A percentile compares a stretch with the other conserved stretches of the same genome.
These are phyloP conservation scores for Danio albolineatus DNA, from an alignment of 2,797 vertebrate genomes.

Conservation along the genomic window DNA sequence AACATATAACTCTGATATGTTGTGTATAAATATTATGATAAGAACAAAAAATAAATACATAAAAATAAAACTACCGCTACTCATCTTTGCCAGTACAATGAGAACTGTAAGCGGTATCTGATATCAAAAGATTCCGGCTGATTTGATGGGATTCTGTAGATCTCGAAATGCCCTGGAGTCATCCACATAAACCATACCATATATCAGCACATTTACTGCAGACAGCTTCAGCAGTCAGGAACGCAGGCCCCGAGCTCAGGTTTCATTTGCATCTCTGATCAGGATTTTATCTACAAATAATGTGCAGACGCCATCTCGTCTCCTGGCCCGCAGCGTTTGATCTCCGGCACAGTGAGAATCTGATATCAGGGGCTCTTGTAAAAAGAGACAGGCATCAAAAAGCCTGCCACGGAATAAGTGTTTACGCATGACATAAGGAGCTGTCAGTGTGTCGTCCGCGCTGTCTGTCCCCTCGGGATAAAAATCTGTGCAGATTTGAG, in stretches of 20 bases:
- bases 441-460: constrained; percentile 58
- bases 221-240: constrained; percentile 41
- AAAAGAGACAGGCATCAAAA: constrained; percentile 54
- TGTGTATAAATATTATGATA: neutral
- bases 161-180: constrained; percentile 45
- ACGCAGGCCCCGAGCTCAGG: constrained; percentile 49
- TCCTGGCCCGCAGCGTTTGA: constrained; percentile 56
- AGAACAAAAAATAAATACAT: neutral
- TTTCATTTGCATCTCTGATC: constrained; percentile 69
- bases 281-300: constrained; percentile 64
- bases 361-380: constrained; percentile 62
- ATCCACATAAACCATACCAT: constrained; percentile 38
- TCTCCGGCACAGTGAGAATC: constrained; percentile 55
- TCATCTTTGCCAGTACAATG: neutral
- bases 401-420: constrained; percentile 50
- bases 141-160: constrained; percentile 31
- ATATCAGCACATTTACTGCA: constrained; percentile 44
- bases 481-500: constrained; percentile 42
- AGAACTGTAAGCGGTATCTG: constrained; percentile 7
- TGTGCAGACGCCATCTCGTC: constrained; percentile 57
- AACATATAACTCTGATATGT: neutral
- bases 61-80: neutral
- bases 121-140: constrained; percentile 31
- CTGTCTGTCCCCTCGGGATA: constrained; percentile 38
- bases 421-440: constrained; percentile 58